These are phyloP conservation scores for Lacanobia wlatinum DNA, from an alignment of 2,888 invertebrate species.

Conservation along the genomic window DNA sequence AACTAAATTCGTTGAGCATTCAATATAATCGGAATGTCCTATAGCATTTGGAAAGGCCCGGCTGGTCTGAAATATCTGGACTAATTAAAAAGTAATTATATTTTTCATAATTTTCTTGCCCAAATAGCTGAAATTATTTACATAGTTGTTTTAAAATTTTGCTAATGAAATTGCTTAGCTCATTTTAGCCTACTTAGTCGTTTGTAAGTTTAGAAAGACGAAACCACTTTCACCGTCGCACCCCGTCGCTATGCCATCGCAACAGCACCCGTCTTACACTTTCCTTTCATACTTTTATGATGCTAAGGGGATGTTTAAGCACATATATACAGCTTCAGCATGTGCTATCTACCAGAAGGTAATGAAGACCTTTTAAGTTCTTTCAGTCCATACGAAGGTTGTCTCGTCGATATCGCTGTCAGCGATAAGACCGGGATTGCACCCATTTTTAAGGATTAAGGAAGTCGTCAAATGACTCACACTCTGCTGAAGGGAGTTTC, in stretches of 20 bases:
- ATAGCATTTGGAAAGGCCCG: slow-evolving; percentile 24
- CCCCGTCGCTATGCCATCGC: not conserved
- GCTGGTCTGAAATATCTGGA: slow-evolving; percentile 10
- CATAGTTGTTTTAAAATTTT: slow-evolving; percentile 19
- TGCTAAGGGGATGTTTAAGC: slow-evolving; percentile 4
- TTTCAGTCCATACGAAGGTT: too few relatives aligned
- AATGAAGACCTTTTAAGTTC: not conserved
- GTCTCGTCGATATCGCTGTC: too few relatives aligned
- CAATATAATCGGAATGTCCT: slow-evolving; percentile 42
- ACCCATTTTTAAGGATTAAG: too few relatives aligned
- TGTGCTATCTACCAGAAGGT: not conserved
- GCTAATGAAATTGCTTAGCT: slow-evolving; percentile 2
- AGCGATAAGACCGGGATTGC: too few relatives aligned
- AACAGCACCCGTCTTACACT: not conserved
- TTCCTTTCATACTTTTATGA: slow-evolving; percentile 10
- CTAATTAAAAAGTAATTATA: slow-evolving; percentile 51
- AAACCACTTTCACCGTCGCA: not conserved
- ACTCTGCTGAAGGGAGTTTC: too few relatives aligned
- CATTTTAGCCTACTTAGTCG: not conserved
- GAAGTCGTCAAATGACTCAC: too few relatives aligned
- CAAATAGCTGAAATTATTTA: slow-evolving; percentile 29
- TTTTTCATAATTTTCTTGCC: slow-evolving; percentile 29
- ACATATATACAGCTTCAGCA: not conserved
- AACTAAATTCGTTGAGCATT: slow-evolving; percentile 43
- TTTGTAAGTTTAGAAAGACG: not conserved